A percentile compares a stretch with the other conserved stretches of the same genome.
phyloP scores from a whole-genome alignment of 2,888 invertebrate genomes.

The Scaptomyza parva region DNA sequence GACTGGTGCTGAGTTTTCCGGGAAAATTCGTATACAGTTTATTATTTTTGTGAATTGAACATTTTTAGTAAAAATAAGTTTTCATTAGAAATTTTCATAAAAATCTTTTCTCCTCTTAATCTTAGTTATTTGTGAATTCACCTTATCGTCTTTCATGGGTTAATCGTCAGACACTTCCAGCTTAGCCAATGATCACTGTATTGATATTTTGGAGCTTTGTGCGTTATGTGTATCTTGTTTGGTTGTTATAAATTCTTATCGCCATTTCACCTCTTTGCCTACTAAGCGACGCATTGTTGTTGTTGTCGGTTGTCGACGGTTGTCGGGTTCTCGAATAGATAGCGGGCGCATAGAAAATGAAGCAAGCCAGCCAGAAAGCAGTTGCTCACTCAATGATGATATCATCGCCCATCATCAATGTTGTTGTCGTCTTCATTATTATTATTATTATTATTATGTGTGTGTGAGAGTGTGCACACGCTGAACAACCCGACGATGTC shows the following conservation, averaged over 20 bases:
- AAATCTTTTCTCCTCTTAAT: no score
- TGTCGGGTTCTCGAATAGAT: slow-evolving; percentile 54
- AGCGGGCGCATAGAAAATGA: slow-evolving; percentile 60
- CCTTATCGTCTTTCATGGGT: no score
- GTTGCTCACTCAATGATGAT: slow-evolving; percentile 72
- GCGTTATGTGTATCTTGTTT: slow-evolving; percentile 20
- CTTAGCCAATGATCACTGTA: slow-evolving; percentile 5
- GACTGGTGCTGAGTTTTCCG: neutral
- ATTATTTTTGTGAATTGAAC: neutral
- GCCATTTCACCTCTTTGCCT: slow-evolving; percentile 41
- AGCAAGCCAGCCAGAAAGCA: slow-evolving; percentile 23
- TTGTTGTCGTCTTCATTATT: slow-evolving; percentile 36
- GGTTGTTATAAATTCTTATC: slow-evolving; percentile 52
- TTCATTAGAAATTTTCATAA: no score
- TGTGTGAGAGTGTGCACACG: slow-evolving; percentile 52
- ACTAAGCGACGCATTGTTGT: slow-evolving; percentile 47
- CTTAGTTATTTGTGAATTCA: no score
- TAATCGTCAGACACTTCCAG: no score
- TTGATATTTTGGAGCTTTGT: slow-evolving; percentile 34
- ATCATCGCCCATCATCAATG: slow-evolving; percentile 56
- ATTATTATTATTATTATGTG: no score
- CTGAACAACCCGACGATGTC: slow-evolving; percentile 43
- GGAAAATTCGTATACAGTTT: neutral
- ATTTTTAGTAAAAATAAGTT: no score
- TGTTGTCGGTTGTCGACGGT: slow-evolving; percentile 39